Conservation (phyloP, 2,797 vertebrate species). For the Erethizon dorsatum region DNA sequence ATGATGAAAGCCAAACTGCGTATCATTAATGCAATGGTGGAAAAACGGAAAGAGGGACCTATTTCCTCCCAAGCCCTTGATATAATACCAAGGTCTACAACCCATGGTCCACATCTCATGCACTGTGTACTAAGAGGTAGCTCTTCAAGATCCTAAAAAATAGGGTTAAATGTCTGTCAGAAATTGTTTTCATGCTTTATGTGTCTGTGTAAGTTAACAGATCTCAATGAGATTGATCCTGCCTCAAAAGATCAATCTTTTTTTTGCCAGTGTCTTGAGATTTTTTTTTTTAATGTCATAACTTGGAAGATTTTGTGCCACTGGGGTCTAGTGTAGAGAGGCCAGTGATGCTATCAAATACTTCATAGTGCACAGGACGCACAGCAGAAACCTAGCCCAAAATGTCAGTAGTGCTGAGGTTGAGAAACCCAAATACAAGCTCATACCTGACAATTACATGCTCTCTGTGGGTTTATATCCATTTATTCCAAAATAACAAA, state of each 20-base stretch:
- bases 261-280: background rate
- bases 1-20: background rate
- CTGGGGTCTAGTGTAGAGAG: background rate
- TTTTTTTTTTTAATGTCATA: conserved; percentile 5
- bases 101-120: conserved; percentile 66
- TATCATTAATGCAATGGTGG: conserved; percentile 29
- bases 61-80: conserved; percentile 63
- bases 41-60: background rate
- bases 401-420: background rate
- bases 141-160: conserved; percentile 57
- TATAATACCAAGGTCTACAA: conserved; percentile 54
- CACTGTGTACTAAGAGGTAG: conserved; percentile 10
- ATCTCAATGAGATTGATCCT: background rate
- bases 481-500: background rate
- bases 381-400: background rate
- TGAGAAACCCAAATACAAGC: background rate
- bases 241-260: background rate
- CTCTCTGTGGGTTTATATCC: conserved; percentile 58
- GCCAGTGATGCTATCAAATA: background rate
- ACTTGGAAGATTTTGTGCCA: background rate
- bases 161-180: background rate
- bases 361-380: background rate
- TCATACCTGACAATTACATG: conserved; percentile 49
- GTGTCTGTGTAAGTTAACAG: background rate
- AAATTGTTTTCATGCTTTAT: conserved; percentile 29